A percentile compares a stretch with the other conserved stretches of the same genome.
phyloP scores from a whole-genome alignment of 2,888 invertebrate species.

The Luffia ferchaultella region DNA sequence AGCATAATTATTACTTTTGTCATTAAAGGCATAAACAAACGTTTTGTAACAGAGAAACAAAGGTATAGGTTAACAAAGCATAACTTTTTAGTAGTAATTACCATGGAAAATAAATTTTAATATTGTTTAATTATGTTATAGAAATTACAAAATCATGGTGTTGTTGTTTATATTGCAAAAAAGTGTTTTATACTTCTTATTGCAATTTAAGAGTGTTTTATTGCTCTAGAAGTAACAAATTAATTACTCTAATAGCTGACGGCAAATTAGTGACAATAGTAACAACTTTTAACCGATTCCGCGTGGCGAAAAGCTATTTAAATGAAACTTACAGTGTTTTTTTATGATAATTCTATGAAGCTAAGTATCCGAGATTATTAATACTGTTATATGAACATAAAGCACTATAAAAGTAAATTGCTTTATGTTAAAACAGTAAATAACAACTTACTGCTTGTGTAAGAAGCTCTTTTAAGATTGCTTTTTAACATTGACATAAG shows the following conservation, averaged over 20 bases:
- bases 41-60: too few species aligned
- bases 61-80: too few species aligned
- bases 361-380: neutral
- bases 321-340: neutral
- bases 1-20: too few species aligned
- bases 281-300: neutral
- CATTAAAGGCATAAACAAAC: too few species aligned
- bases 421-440: neutral
- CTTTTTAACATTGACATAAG: conserved; percentile 3
- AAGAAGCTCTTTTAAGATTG: neutral
- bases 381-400: neutral
- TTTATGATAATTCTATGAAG: neutral
- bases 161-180: too few species aligned
- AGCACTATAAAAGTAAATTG: neutral
- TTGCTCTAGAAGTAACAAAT: neutral
- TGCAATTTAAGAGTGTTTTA: neutral
- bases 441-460: neutral
- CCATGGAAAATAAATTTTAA: too few species aligned
- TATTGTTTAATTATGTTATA: too few species aligned
- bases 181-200: neutral
- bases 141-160: too few species aligned
- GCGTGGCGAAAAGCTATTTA: neutral
- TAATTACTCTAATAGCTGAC: neutral
- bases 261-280: neutral
- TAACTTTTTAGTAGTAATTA: too few species aligned